Conservation (phyloP, 2,888 invertebrate genomes). For the Meiosimyza platycephala region DNA sequence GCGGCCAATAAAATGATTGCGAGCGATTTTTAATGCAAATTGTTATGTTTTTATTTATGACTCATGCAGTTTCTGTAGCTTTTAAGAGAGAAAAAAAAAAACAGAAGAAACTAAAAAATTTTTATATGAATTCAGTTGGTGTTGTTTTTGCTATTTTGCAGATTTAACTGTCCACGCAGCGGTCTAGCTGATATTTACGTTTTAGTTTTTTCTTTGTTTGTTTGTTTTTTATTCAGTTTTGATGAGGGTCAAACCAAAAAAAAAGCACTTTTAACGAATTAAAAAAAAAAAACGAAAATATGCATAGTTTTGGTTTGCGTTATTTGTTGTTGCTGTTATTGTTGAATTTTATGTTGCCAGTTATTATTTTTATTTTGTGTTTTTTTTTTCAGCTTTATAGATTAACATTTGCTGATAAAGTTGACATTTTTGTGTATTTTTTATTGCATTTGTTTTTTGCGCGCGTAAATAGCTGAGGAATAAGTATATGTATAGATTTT, state of each 20-base stretch:
- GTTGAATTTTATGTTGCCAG: constrained; percentile 17
- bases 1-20: constrained; percentile 67
- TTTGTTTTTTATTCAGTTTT: constrained; percentile 18
- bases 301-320: constrained; percentile 4
- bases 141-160: constrained; percentile 26
- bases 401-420: constrained; percentile 33
- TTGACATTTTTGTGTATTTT: constrained; percentile 32
- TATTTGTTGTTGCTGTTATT: constrained; percentile 2
- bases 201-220: constrained; percentile 13
- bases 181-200: constrained; percentile 29
- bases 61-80: constrained; percentile 39
- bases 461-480: too few relatives aligned
- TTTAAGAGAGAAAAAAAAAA: constrained; percentile 1
- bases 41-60: constrained; percentile 55
- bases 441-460: neutral
- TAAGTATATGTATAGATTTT: too few relatives aligned
- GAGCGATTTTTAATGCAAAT: constrained; percentile 66
- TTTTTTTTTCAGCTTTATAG: neutral
- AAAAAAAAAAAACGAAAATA: neutral
- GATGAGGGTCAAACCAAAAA: constrained; percentile 45
- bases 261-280: neutral
- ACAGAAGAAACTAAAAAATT: constrained; percentile 9
- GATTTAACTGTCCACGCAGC: constrained; percentile 25
- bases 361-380: neutral
- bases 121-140: constrained; percentile 27